A percentile compares a stretch with the other conserved stretches of the same genome.
Conservation (phyloP, 2,797 vertebrate genomes). For the Cyclura pinguis region DNA sequence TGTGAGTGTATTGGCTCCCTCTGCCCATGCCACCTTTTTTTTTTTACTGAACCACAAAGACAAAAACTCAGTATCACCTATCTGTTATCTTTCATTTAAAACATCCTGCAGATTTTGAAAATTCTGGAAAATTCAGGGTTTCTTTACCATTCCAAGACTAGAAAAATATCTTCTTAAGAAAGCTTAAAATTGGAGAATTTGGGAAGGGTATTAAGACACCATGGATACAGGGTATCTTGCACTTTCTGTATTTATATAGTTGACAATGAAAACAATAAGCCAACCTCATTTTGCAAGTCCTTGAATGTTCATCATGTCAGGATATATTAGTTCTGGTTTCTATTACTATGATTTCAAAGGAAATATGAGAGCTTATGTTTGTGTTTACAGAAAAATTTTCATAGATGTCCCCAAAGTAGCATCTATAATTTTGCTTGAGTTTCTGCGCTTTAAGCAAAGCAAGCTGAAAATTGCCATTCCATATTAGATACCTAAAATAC, state of each 20-base stretch:
- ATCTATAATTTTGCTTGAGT: background rate
- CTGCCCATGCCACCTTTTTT: too few species aligned
- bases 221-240: background rate
- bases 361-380: rapidly evolving
- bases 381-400: background rate
- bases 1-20: too few species aligned
- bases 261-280: background rate
- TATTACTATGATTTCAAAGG: background rate
- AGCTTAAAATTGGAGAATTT: background rate
- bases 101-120: background rate
- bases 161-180: background rate
- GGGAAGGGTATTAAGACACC: background rate
- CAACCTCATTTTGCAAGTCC: background rate
- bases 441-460: background rate
- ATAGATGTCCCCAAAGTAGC: background rate
- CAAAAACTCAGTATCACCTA: background rate
- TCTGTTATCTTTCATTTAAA: background rate
- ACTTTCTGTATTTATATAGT: background rate
- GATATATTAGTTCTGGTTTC: background rate
- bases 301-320: background rate
- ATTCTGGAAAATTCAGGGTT: background rate
- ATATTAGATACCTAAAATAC: background rate
- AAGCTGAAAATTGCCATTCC: background rate
- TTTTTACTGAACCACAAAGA: background rate
- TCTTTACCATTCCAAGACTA: background rate